Base-by-base conservation (phyloP, 2,888 invertebrate species). In the Agrochola litura region DNA sequence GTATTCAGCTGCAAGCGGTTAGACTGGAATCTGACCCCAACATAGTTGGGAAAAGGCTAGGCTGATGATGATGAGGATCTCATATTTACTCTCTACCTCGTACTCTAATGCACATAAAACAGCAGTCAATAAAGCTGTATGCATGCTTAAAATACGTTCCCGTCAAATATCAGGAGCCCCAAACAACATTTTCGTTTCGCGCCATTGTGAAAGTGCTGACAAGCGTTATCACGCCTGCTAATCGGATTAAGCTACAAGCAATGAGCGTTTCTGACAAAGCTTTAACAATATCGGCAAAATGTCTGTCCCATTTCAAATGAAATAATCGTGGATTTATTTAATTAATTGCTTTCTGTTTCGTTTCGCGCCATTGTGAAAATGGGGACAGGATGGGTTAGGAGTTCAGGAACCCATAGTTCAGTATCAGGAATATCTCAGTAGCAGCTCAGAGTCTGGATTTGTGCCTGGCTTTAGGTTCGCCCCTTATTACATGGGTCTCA, bases 191-290 rank as follows among this genome's bases (percentile, higher is more conserved):
- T 84, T 69, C 58, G 65, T 69, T 84, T 43, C 60, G 22, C 60
- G 46, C 30, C 58, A 65, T 84, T 84, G 67, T 67, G 43, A 30
- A 30, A 66, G 52, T 60, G 63, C 65, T 63, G 73, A 84, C 68
- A 73, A 61, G 58, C 58, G 67, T 71, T 68, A 54, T 49, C 52
- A 56, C 56, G 64, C 54, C 72, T 49, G 58, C 67, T 65, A 63
- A 79, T 69, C 54, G 65, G 65, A 79, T 73, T 79, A 52, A 70
- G 70, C 46, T 70, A 60, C 52, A 70, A 84, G 46, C 58, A 79
- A 56, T 66, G 54, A 69, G 83, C 83, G 78, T 67, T 83, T 56
- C 63, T 77, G 77, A 68, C 76, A 67, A 52, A 63, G 49, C 65
- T 76, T 75, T 10, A 19, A 73, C n/a, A n/a, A 60, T 73, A 46